Percentiles rank a stretch among this genome's conserved stretches.
Conservation (phyloP, 2,888 invertebrate genomes). For the Eulithis prunata region DNA sequence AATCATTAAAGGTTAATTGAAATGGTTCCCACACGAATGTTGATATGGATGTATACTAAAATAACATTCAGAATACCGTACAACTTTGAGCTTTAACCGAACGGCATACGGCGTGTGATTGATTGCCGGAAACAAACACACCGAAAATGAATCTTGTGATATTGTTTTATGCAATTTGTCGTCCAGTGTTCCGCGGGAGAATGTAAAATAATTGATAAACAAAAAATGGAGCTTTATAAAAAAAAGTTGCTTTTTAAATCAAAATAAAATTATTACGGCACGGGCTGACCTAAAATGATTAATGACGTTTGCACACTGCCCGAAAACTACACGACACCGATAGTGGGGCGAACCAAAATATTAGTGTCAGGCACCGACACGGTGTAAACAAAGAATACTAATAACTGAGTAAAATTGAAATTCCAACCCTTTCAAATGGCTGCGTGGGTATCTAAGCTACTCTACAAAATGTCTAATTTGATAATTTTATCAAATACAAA, state of each 20-base stretch:
- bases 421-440: too few relatives aligned
- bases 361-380: too few relatives aligned
- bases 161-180: constrained; percentile 7
- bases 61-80: neutral
- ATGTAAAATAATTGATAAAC: neutral
- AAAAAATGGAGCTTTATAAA: too few relatives aligned
- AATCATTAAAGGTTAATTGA: neutral
- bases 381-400: too few relatives aligned
- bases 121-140: neutral
- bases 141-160: neutral
- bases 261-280: too few relatives aligned
- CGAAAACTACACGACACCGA: too few relatives aligned
- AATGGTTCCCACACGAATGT: neutral
- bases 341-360: too few relatives aligned
- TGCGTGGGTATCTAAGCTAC: too few relatives aligned
- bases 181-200: neutral
- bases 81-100: neutral
- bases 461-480: neutral
- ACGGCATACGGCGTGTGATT: neutral
- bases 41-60: neutral
- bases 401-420: too few relatives aligned
- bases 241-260: too few relatives aligned
- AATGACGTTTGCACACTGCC: too few relatives aligned
- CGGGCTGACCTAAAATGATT: too few relatives aligned
- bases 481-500: constrained; percentile 9